Conservation (phyloP, 2,888 invertebrate species). For the Diarsia rubi region DNA sequence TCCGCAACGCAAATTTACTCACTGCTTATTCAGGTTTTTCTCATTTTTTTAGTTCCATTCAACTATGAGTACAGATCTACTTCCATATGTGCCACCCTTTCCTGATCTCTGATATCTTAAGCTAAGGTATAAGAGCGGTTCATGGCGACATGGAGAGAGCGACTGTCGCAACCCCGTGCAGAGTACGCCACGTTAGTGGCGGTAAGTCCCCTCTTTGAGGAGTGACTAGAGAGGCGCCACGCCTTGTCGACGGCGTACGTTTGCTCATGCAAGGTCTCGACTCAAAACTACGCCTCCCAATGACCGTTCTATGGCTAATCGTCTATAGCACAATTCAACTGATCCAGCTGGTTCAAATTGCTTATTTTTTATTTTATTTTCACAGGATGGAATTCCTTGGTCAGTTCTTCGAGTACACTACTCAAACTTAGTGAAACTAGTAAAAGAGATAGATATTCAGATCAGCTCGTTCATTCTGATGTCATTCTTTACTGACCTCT, state of each 20-base stretch:
- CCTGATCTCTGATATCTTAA: not conserved
- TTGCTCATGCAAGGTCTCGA: not conserved
- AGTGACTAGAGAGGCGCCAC: no score
- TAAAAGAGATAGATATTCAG: slow-evolving; percentile 68
- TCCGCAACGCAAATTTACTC: no score
- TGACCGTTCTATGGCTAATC: not conserved
- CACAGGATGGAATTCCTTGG: slow-evolving; percentile 72
- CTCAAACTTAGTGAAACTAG: slow-evolving; percentile 67
- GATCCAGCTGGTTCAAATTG: not conserved
- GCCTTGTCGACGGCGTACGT: no score
- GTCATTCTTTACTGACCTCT: slow-evolving; percentile 72
- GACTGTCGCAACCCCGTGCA: no score
- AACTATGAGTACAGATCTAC: not conserved
- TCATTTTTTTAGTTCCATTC: not conserved
- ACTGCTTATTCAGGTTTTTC: no score
- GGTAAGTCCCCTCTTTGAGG: no score
- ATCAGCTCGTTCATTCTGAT: slow-evolving; percentile 73
- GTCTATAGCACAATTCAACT: not conserved
- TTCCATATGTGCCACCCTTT: not conserved
- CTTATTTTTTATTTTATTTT: slow-evolving; percentile 16
- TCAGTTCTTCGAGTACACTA: slow-evolving; percentile 68
- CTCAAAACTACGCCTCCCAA: not conserved
- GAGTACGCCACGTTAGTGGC: no score
- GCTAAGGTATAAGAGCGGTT: not conserved
- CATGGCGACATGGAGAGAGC: no score